These are phyloP conservation scores for Clarias magur DNA, from an alignment of 2,113 vertebrate genomes.

Conservation along the genomic window DNA sequence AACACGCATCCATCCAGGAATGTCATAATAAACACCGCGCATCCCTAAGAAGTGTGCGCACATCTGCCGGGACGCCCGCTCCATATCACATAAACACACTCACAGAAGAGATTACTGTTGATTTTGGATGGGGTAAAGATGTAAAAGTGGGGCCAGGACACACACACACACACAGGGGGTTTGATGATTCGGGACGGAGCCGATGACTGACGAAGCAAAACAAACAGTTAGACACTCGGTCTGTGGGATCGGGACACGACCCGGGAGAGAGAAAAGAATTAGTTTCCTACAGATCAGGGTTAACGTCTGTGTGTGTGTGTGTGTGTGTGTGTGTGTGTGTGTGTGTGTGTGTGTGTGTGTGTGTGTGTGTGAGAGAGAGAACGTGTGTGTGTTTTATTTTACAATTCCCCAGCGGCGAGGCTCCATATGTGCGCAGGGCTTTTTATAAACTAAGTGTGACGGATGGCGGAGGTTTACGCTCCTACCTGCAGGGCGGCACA, in stretches of 20 bases:
- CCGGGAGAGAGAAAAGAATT: slow-evolving; percentile 23
- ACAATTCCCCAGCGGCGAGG: slow-evolving; percentile 73
- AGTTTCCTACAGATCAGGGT: slow-evolving; percentile 82
- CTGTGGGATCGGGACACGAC: slow-evolving; percentile 1
- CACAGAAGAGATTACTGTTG: slow-evolving; percentile 10
- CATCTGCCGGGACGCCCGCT: neutral
- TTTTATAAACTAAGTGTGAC: slow-evolving; percentile 88
- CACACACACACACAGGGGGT: slow-evolving; percentile 41
- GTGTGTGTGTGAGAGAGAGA: slow-evolving; percentile 44
- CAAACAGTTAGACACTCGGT: slow-evolving; percentile 46
- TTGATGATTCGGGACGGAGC: slow-evolving; percentile 39
- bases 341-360: slow-evolving; percentile 53
- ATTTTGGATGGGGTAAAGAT: slow-evolving; percentile 36
- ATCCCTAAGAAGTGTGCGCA: neutral
- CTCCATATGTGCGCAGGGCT: slow-evolving; percentile 81
- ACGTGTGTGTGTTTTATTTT: slow-evolving; percentile 70
- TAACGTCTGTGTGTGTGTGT: slow-evolving; percentile 53
- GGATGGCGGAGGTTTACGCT: slow-evolving; percentile 76
- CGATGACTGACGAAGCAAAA: slow-evolving; percentile 41
- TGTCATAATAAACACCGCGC: slow-evolving; percentile 16
- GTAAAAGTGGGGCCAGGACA: slow-evolving; percentile 33
- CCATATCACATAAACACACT: neutral
- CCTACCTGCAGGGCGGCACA: slow-evolving; percentile 50
- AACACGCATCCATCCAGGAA: neutral
- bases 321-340: slow-evolving; percentile 58